These are phyloP conservation scores for Halcyon leucocephala DNA, from an alignment of 2,797 vertebrate species.

Conservation along the genomic window DNA sequence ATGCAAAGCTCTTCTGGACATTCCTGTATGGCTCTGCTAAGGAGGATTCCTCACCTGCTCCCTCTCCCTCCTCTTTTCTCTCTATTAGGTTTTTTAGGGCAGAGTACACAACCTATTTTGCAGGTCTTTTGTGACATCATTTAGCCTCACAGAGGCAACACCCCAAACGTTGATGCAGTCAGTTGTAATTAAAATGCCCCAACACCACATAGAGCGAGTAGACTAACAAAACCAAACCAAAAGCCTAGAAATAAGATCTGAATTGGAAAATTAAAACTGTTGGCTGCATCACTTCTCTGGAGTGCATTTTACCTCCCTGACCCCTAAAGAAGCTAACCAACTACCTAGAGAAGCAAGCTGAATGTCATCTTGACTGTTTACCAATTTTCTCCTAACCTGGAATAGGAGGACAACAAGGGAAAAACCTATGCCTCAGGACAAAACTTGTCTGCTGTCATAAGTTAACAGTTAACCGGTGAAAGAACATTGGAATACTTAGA, in stretches of 20 bases:
- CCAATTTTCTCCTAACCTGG: not conserved
- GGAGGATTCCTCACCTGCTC: not conserved
- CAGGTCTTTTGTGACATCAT: not conserved
- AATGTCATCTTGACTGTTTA: not conserved
- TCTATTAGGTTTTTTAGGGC: not conserved
- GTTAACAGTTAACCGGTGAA: constrained; percentile 42
- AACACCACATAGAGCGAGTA: accelerated
- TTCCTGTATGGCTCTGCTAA: not conserved
- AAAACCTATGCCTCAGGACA: not conserved
- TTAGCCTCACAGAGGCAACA: not conserved
- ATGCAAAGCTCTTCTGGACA: not conserved
- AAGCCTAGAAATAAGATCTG: not conserved
- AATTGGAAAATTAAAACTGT: not conserved
- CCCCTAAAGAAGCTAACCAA: not conserved
- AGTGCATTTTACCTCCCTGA: not conserved
- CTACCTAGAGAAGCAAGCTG: not conserved
- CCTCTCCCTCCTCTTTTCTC: not conserved
- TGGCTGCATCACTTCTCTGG: not conserved
- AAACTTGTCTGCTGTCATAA: not conserved
- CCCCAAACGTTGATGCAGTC: accelerated
- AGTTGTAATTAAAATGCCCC: not conserved
- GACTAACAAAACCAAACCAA: not conserved
- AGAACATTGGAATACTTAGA: constrained; percentile 6
- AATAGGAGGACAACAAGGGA: not conserved
- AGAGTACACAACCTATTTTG: not conserved